Evolutionary conservation across 1,140 invertebrate genomes (phyloP), one percentile per base, ranked within the genome.

Genomic region (Littorina saxatilis): DNA sequence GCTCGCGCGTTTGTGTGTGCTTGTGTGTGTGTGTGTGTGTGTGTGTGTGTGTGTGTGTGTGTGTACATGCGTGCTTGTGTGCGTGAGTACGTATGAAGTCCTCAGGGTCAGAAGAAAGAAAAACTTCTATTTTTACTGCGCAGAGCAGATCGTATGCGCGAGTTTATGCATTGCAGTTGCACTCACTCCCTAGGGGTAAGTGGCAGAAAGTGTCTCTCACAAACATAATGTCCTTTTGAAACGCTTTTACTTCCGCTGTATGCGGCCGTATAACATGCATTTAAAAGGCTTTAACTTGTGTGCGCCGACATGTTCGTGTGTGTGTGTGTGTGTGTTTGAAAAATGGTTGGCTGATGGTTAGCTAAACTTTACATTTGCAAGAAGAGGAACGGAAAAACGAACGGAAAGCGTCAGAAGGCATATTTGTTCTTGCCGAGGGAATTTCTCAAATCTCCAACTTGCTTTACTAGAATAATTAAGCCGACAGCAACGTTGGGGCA

Each of bases 1-100:
- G 43, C 17, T 5, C 17, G 5, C 17, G 43, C 40, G 37, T 40
- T 35, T 40, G 37, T 40, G 35, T 70, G 68, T 70, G 68, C 11
- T 35, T 40, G 37, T 70, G 68, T 70, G 37, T 70, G 68, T 75
- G 43, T 75, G 43, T 75, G 73, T 70, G 68, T 40, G 68, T 40
- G 68, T 40, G 35, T 20, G 68, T 40, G 68, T 40, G 68, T 40
- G 35, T 40, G 37, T 40, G 68, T 35, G 32, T 35, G 37, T 39
- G 37, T 20, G 35, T 35, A 27, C 23, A 37, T 70, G 68, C 55
- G 43, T 75, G 43, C 29, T 29, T 52, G 73, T 29, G 73, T 75
- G 40, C 29, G 68, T 39, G 68, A 3, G 68, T 20, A 15, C 1
- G 68, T 40, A 32, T 11, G n/a, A 63, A 7, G 58, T 9, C 58